Evolutionary conservation across 2,113 vertebrate genomes (phyloP), one percentile per base, ranked within the genome.

Genomic region (Phalacrocorax brasilianus): DNA sequence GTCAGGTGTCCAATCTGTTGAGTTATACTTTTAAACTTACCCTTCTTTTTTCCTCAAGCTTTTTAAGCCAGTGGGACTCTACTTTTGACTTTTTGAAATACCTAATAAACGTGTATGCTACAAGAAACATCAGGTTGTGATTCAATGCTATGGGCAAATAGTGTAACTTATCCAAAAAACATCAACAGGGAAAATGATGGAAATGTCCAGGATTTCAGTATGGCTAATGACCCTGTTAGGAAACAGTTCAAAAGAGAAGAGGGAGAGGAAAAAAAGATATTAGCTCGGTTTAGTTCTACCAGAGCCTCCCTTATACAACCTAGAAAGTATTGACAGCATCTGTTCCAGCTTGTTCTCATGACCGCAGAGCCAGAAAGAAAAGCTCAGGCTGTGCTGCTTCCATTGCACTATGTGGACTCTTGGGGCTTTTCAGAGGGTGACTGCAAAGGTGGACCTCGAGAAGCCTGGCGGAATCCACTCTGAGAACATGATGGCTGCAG

Each of bases 391-490:
- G 40, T 1, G 3, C 14, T 52, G 10, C 21, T 73, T 77, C 47
- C 14, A 6, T 40, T 0, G 0, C 56, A 9, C 10, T 56, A 0
- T 40, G 42, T 44, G 20, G 16, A 53, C 18, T 58, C 44, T 8
- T 63, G 56, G 13, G 45, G 23, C 30, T 89, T 87, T 50, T 72
- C 26, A 56, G 59, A 70, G 32, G 6, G 12, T 67, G 28, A 22
- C 22, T 70, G 44, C 40, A 56, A 77, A 89, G 30, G 45, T 1
- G 2, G 44, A 42, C 3, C 11, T 62, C 6, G 0, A 71, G n/a
- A 71, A 75, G 19, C 21, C 11, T 59, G 26, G 27, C 38, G 74
- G 74, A 77, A 85, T 53, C 14, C 20, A 23, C 32, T 33, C 45
- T 26, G 42, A 42, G 65, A 71, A 89, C 70, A 70, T 23, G 15